Evolutionary conservation across 2,113 vertebrate genomes (phyloP).

Genomic region (Monarcha castaneiventris): DNA sequence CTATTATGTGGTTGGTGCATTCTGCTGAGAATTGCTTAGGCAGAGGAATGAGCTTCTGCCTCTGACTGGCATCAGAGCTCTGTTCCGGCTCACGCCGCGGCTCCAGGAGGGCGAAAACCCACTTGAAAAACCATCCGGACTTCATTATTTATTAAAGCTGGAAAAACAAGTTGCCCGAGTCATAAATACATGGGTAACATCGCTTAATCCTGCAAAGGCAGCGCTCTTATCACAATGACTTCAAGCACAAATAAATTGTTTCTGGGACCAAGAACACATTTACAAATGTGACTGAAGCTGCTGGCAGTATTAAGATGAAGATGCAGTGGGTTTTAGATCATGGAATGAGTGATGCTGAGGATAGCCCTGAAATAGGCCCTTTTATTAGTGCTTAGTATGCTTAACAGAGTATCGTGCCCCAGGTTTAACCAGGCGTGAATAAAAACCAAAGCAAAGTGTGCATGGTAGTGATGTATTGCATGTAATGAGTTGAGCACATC

Average conservation of each 20-base stretch:
- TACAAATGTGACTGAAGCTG: slow-evolving; percentile 28
- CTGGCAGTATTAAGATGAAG: slow-evolving; percentile 1
- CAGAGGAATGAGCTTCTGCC: not conserved
- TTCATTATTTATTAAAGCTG: slow-evolving; percentile 56
- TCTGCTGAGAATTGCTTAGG: slow-evolving; percentile 10
- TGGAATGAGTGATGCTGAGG: not conserved
- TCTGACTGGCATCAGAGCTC: not conserved
- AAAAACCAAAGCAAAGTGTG: not conserved
- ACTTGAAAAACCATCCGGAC: not conserved
- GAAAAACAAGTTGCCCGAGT: not conserved
- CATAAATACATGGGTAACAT: slow-evolving; percentile 28
- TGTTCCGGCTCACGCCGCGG: not conserved
- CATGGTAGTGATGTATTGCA: not conserved
- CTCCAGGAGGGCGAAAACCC: not conserved
- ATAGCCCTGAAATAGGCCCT: not conserved
- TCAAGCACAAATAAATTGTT: slow-evolving; percentile 39
- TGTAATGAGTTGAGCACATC: not conserved
- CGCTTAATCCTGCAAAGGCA: not conserved
- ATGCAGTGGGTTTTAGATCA: not conserved
- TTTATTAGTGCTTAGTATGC: not conserved
- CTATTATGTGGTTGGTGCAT: not conserved
- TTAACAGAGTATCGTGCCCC: not conserved
- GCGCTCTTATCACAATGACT: not conserved
- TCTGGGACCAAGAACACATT: slow-evolving; percentile 37
- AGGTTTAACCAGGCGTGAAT: not conserved